Evolutionary conservation across 2,888 invertebrate species (phyloP), one percentile per base, ranked within the genome.

Genomic region (Pachliopta kotzebuea): DNA sequence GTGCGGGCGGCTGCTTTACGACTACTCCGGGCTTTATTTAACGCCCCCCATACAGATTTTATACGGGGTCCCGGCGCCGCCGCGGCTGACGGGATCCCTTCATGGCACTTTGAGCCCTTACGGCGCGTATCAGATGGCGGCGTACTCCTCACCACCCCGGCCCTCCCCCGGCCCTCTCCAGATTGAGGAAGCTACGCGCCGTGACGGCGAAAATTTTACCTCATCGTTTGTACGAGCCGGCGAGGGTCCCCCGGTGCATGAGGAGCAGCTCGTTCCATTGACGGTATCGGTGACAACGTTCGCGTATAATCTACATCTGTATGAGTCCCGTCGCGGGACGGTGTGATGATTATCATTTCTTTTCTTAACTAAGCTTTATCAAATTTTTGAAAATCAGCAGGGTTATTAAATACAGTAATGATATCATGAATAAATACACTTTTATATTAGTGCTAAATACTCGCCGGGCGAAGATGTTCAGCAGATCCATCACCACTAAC

Each of bases 1-100:
- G n/a, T 79, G 76, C 72, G 71, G 74, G 71, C 70, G 81, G 79
- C 79, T 84, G 84, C 83, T 86, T 86, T 86, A 86, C 81, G 75
- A 78, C 70, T 76, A 84, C 78, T 86, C 82, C 76, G 80, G 81
- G 84, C 81, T 87, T 88, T 88, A 87, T 86, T 88, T 86, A 84
- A 89, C 86, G 84, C 78, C 76, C 80, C 73, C 78, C 81, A 83
- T 87, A 86, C 84, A 82, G 87, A 88, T 88, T 89, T 87, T 88
- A 86, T 87, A 83, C 80, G 84, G 78, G 83, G 83, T 81, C 83
- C 75, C 74, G 75, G 70, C 74, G 84, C 79, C 26, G n/a, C n/a
- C n/a, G n/a, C n/a, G n/a, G n/a, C 81, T 85, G 80, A 78, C 72
- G 72, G 71, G 71, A 68, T 69, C 67, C 67, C 64, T 67, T 72